phyloP scores from a whole-genome alignment of 2,888 invertebrate genomes.

The Caenorhabditis sp. region DNA sequence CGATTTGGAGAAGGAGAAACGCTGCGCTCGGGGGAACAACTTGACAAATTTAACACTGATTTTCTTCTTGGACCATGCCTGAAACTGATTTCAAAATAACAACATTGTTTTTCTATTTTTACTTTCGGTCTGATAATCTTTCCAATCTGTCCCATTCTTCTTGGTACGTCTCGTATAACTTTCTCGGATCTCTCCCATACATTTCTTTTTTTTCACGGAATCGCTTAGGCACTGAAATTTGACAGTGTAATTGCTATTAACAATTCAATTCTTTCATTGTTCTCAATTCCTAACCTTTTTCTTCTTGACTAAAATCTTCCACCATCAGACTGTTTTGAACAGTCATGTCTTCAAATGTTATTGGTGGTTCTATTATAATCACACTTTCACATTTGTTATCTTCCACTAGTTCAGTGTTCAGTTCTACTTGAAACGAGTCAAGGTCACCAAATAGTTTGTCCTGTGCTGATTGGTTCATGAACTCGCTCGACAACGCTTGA shows the following conservation, averaged over 20 bases:
- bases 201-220: slow-evolving; percentile 82
- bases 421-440: slow-evolving; percentile 54
- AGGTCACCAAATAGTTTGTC: slow-evolving; percentile 62
- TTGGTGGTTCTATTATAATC: slow-evolving; percentile 68
- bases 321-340: slow-evolving; percentile 30
- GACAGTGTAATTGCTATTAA: too few relatives aligned
- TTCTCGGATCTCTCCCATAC: slow-evolving; percentile 80
- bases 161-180: slow-evolving; percentile 81
- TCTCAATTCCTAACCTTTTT: slow-evolving; percentile 36
- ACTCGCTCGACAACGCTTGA: slow-evolving; percentile 70
- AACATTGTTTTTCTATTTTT: background rate
- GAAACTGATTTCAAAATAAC: slow-evolving; percentile 15
- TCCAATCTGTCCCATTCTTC: slow-evolving; percentile 81
- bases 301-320: slow-evolving; percentile 47
- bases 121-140: slow-evolving; percentile 71
- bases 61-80: slow-evolving; percentile 69
- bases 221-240: slow-evolving; percentile 73
- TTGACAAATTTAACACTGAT: slow-evolving; percentile 66
- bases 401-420: slow-evolving; percentile 56
- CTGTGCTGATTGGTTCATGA: slow-evolving; percentile 56
- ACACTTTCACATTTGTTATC: slow-evolving; percentile 65
- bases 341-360: slow-evolving; percentile 64
- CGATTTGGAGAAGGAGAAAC: slow-evolving; percentile 62
- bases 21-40: slow-evolving; percentile 63
- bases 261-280: too few relatives aligned